Evolutionary conservation across 23 tunicate species (phyloP).

Genomic region (Ciona savignyi): DNA sequence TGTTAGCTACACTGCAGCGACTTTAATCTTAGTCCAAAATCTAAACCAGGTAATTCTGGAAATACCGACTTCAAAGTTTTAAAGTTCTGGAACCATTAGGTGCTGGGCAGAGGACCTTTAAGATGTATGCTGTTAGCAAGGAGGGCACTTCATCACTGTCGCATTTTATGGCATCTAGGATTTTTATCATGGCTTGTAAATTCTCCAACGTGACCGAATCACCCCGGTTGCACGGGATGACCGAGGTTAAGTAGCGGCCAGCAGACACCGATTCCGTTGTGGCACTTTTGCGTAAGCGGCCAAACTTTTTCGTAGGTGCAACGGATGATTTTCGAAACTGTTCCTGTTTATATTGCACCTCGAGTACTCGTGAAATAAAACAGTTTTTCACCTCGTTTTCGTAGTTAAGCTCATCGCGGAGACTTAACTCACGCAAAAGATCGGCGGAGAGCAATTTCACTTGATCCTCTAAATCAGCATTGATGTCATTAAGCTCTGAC

Average conservation of each 20-base stretch:
- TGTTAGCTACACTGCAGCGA: too few species aligned
- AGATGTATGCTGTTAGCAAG: slow-evolving; percentile 59
- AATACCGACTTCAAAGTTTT: slow-evolving; percentile 32
- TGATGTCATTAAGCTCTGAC: slow-evolving; percentile 30
- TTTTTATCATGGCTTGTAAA: slow-evolving; percentile 48
- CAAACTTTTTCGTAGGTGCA: slow-evolving; percentile 38
- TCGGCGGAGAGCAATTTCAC: slow-evolving; percentile 46
- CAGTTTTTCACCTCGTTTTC: slow-evolving; percentile 65
- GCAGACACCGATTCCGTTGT: slow-evolving; percentile 32
- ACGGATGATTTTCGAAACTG: slow-evolving; percentile 24
- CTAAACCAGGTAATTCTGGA: too few species aligned
- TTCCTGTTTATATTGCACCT: slow-evolving; percentile 70
- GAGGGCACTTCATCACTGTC: slow-evolving; percentile 86
- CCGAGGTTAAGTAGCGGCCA: slow-evolving; percentile 68
- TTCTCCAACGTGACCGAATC: slow-evolving; percentile 38
- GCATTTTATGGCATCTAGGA: slow-evolving; percentile 64
- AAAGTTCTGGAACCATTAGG: too few species aligned
- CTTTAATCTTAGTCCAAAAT: too few species aligned
- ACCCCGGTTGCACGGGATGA: slow-evolving; percentile 56
- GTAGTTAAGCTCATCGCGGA: slow-evolving; percentile 60
- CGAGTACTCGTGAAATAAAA: slow-evolving; percentile 60
- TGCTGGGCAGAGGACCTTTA: slow-evolving; percentile 77
- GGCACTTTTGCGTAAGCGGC: slow-evolving; percentile 16
- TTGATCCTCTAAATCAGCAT: slow-evolving; percentile 38
- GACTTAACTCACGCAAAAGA: slow-evolving; percentile 32